phyloP scores from a whole-genome alignment of 2,113 vertebrate genomes.

The Paramormyrops kingsleyae region DNA sequence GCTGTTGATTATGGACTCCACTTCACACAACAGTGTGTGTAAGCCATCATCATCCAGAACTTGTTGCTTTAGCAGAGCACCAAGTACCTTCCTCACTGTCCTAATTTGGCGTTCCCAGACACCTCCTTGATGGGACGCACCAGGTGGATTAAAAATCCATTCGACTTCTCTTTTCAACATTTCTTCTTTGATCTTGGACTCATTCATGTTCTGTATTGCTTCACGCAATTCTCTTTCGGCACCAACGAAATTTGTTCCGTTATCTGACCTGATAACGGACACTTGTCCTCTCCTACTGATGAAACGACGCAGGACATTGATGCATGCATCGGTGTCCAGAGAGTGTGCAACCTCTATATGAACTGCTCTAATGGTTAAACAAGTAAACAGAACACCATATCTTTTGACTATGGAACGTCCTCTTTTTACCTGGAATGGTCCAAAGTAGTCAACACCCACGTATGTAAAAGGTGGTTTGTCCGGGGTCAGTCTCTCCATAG shows the following conservation, averaged over 20 bases:
- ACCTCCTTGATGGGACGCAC: neutral
- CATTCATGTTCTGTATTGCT: neutral
- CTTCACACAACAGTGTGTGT: constrained; percentile 20
- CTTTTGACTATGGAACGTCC: no score
- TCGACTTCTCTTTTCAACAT: constrained; percentile 2
- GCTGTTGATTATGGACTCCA: constrained; percentile 14
- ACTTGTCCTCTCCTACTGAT: neutral
- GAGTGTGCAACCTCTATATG: no score
- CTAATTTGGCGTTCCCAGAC: neutral
- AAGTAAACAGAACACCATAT: no score
- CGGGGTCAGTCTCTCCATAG: neutral
- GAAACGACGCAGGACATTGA: no score
- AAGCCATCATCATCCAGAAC: constrained; percentile 21
- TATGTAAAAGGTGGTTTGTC: no score
- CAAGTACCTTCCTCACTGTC: neutral
- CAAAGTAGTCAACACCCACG: no score
- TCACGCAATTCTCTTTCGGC: neutral
- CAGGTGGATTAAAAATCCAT: constrained; percentile 18
- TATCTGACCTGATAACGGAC: neutral
- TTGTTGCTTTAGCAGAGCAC: constrained; percentile 3
- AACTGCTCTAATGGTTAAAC: no score
- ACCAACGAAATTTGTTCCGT: constrained; percentile 17
- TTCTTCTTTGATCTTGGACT: neutral
- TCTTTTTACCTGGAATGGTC: no score
- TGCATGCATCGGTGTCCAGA: no score